A percentile compares a stretch with the other conserved stretches of the same genome.
Conservation (phyloP, 2,113 vertebrate species). For the Proteles cristata region DNA sequence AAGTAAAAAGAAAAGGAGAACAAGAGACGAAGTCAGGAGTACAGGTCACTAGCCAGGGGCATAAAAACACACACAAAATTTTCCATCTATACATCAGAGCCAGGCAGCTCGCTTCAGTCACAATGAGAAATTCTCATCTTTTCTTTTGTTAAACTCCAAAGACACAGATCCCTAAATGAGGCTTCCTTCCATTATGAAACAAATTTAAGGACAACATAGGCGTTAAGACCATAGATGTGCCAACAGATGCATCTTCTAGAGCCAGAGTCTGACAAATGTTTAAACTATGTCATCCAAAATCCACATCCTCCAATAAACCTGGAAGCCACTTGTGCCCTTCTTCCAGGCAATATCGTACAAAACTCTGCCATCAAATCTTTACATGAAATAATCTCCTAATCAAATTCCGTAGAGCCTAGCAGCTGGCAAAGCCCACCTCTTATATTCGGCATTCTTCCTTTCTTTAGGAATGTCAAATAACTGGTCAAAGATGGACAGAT, state of each 20-base stretch:
- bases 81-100: background rate
- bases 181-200: background rate
- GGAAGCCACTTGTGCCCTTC: background rate
- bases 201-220: background rate
- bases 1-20: slow-evolving; percentile 34
- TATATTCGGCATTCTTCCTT: slow-evolving; percentile 97
- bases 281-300: background rate
- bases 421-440: slow-evolving; percentile 87
- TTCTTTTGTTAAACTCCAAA: background rate
- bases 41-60: background rate
- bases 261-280: background rate
- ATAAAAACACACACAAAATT: background rate
- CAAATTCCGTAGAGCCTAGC: background rate
- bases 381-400: background rate
- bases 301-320: background rate
- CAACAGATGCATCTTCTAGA: background rate
- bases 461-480: slow-evolving; percentile 99
- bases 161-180: background rate
- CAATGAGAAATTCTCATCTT: slow-evolving; percentile 5
- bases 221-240: background rate
- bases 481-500: slow-evolving; percentile 97
- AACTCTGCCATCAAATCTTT: background rate
- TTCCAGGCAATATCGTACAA: background rate
- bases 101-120: background rate
- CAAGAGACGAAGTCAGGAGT: background rate